Base-by-base conservation (phyloP, 2,888 invertebrate genomes). In the Parnassius orleans region DNA sequence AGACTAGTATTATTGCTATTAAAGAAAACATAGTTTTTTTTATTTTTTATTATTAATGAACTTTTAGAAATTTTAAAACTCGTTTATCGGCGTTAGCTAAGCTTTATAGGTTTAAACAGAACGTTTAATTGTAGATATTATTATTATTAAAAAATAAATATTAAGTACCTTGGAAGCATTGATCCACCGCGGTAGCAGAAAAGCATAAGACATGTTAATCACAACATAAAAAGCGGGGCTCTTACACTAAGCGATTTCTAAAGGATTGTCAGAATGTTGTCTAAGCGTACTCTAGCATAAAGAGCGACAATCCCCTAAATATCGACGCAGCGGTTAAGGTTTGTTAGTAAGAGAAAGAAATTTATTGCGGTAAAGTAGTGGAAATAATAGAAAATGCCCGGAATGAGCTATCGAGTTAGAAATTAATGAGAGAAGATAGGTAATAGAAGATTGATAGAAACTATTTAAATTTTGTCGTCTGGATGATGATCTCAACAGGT, bases 141-240 rank as follows among this genome's bases (percentile, higher is more conserved):
- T 65, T 63, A 71, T 71, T 76, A 77, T 81, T 78, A 72, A 62
- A 72, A 73, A 80, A 82, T 82, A 81, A 75, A 75, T 73, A 75
- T 80, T 79, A 70, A 82, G 77, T 91, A 91, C 91, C 91, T 91
- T 86, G 65, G 70, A 90, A 88, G 89, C 90, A 83, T 84, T 84
- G 82, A 77, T 87, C 90, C 89, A 77, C 82, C 81, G 70, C 84
- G 84, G 83, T 84, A 86, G 85, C 88, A 84, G 88, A 84, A 87
- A 90, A 90, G 90, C 91, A 80, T 78, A 79, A 87, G 87, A 87
- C 81, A 80, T 77, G 80, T 91, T 91, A 91, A 77, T 83, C 71
- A 91, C 90, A 87, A 91, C 88, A 87, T 72, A 78, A 67, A 87
- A 88, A 87, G 87, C 87, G 60, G 85, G 77, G 67, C 79, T 76